Base-by-base conservation (phyloP, 2,888 invertebrate genomes). In the Perizoma flavofasciatum region DNA sequence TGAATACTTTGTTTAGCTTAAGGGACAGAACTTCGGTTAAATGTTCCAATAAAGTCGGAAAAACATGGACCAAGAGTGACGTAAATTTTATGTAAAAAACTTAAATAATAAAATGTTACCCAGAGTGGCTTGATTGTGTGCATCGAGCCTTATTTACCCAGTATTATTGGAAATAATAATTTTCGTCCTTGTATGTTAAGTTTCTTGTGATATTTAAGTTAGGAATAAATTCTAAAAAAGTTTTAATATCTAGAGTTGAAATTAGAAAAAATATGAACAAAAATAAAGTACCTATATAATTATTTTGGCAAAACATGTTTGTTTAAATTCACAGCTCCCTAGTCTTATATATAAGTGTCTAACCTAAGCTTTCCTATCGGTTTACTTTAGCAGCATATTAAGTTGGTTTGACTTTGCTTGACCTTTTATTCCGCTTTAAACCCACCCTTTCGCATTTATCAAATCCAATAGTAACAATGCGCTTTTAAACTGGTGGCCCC, bases 191-290 rank as follows among this genome's bases (percentile, higher is more conserved):
- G 61, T 44, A 59, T 60, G 56, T 69, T 66, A 64, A 48, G 66
- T 71, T 68, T 49, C 67, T 69, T 79, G 80, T 81, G 78, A 80
- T 80, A 80, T 70, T 71, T 65, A 54, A 46, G 32, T 49, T 58
- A 58, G 49, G 52, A 52, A 10, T 45, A 44, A 10, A 54, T 54
- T 53, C 37, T 49, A 44, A 37, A 7, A 2, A 7, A 37, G 37
- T 37, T 37, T 37, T 58, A 52, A 41, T 43, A 33, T 33, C n/a
- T 11, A 59, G 48, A 49, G 50, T 45, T 43, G 5, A 44, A 35
- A 40, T 43, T 43, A 39, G n/a, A 37, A 46, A 51, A 10, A 47
- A 39, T 52, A 49, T 49, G 53, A 54, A 45, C 49, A 45, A 53
- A 46, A 59, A 59, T 59, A 59, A 59, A 59, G 22, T 33, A 40